phyloP scores from a whole-genome alignment of 2,888 invertebrate species.

The Rhopalosiphum nymphaeae region DNA sequence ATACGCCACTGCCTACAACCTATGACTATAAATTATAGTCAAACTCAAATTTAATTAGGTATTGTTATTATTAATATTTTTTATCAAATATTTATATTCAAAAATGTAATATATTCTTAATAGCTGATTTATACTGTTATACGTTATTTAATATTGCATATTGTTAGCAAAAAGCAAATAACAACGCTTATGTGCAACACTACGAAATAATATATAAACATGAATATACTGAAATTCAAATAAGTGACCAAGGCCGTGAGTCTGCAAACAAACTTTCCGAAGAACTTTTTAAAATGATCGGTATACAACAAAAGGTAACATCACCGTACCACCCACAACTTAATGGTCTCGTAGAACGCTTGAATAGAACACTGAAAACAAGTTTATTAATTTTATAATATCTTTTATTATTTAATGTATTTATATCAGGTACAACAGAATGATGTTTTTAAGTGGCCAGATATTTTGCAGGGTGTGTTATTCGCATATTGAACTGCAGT shows the following conservation, averaged over 20 bases:
- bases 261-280: background rate
- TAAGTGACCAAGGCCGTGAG: background rate
- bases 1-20: too few species aligned
- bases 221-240: background rate
- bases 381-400: background rate
- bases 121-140: too few species aligned
- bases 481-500: background rate
- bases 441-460: background rate
- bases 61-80: too few species aligned
- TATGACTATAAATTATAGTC: too few species aligned
- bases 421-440: constrained; percentile 1
- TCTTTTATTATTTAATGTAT: too few species aligned
- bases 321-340: background rate
- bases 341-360: background rate
- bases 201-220: background rate
- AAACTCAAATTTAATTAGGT: too few species aligned
- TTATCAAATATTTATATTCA: too few species aligned
- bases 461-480: background rate
- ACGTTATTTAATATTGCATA: too few species aligned
- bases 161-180: too few species aligned
- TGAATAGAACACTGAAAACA: background rate
- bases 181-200: too few species aligned
- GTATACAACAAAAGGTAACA: background rate
- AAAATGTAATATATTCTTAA: too few species aligned
- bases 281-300: background rate